A percentile compares a stretch with the other conserved stretches of the same genome.
Evolutionary conservation across 2,113 vertebrate species (phyloP).

Genomic region (Sinocyclocheilus maitianheensis): DNA sequence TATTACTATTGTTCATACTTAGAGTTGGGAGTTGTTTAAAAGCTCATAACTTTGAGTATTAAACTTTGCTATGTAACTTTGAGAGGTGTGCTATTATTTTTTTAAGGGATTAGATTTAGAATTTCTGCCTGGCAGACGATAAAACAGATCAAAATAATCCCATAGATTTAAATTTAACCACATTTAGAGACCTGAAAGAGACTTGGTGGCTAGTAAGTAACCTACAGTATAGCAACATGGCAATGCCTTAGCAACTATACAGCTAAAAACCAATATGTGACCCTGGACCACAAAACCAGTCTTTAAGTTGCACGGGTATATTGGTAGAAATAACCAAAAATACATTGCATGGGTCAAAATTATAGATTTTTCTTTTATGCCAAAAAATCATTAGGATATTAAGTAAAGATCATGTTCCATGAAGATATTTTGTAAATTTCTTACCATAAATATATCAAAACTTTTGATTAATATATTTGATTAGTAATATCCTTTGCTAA

Average conservation of each 20-base stretch:
- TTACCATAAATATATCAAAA: too few species aligned
- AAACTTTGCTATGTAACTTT: background rate
- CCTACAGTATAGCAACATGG: background rate
- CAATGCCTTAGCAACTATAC: background rate
- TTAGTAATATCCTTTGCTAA: too few species aligned
- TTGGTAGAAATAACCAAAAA: too few species aligned
- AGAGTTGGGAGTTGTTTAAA: background rate
- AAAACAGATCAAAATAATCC: background rate
- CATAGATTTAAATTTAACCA: background rate
- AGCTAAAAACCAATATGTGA: background rate
- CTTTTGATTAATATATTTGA: too few species aligned
- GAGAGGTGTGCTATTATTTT: background rate
- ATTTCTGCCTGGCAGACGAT: background rate
- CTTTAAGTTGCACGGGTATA: too few species aligned
- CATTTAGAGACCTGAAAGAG: background rate
- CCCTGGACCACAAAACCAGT: too few species aligned
- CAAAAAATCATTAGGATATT: too few species aligned
- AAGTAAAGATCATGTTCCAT: too few species aligned
- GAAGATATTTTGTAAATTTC: too few species aligned
- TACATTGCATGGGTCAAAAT: too few species aligned
- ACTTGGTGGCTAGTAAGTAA: background rate
- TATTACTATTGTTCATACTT: background rate
- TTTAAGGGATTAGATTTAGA: background rate
- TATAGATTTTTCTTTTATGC: too few species aligned
- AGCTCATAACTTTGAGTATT: background rate